These are phyloP conservation scores for Hippotragus niger DNA, from an alignment of 2,113 vertebrate genomes.

Conservation along the genomic window DNA sequence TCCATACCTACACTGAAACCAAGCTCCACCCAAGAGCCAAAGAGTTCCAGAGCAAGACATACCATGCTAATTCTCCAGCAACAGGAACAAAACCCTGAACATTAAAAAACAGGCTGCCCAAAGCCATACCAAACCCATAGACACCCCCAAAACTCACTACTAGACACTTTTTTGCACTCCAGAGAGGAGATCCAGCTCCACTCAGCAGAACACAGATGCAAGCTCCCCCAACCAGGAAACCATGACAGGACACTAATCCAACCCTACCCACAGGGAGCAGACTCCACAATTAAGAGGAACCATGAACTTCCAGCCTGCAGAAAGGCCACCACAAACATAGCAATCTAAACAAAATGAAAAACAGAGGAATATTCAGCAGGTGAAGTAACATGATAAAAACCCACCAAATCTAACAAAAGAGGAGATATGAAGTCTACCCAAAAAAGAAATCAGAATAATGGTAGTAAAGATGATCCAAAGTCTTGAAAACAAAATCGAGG, in stretches of 20 bases:
- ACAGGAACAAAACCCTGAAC: not conserved
- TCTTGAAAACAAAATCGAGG: no score
- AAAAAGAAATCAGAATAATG: no score
- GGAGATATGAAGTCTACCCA: not conserved
- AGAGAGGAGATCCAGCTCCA: not conserved
- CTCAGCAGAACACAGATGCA: not conserved
- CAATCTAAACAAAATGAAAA: not conserved
- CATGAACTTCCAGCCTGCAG: not conserved
- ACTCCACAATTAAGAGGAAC: not conserved
- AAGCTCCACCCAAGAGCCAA: not conserved
- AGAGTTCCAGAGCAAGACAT: not conserved
- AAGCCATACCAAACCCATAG: no score
- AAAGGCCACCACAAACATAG: not conserved
- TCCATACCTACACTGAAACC: not conserved
- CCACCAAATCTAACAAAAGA: not conserved
- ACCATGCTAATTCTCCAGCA: not conserved
- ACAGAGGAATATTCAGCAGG: not conserved
- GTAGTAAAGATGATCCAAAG: no score
- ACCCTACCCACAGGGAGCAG: not conserved
- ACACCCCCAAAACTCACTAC: no score
- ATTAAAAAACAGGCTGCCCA: not conserved
- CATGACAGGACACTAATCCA: not conserved
- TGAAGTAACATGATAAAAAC: not conserved
- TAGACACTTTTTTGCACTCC: not conserved
- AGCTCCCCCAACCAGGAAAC: not conserved